These are phyloP conservation scores for Carduelis carduelis DNA, from an alignment of 2,797 vertebrate species.

Conservation along the genomic window DNA sequence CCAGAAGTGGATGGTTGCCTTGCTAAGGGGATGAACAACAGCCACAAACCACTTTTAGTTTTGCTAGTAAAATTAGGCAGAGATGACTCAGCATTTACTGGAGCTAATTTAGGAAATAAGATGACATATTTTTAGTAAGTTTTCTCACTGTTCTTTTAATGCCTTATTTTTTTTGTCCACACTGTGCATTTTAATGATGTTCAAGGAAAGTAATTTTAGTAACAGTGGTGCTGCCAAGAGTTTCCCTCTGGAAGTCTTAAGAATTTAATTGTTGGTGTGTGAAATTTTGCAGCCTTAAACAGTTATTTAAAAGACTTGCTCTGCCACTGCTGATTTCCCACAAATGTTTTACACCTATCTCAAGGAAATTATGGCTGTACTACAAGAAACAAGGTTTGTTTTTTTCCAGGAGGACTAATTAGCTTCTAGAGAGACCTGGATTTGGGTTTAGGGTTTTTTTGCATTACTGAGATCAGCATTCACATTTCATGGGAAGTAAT, in stretches of 20 bases:
- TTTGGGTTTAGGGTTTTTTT: fast-evolving
- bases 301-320: not conserved
- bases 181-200: not conserved
- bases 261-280: not conserved
- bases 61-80: not conserved
- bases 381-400: not conserved
- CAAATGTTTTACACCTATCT: not conserved
- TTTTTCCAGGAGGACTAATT: not conserved
- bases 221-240: not conserved
- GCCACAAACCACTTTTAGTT: not conserved
- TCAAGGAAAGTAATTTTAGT: not conserved
- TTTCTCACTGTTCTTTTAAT: constrained; percentile 7
- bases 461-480: not conserved
- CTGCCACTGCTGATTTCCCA: not conserved
- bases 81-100: not conserved
- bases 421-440: not conserved
- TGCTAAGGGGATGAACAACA: not conserved
- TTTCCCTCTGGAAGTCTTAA: not conserved
- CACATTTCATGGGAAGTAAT: not conserved
- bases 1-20: not conserved
- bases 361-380: not conserved
- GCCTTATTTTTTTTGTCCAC: not conserved
- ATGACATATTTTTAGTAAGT: not conserved
- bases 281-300: not conserved
- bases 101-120: not conserved